phyloP scores from a whole-genome alignment of 2,113 vertebrate genomes.

The Chlamydotis undulata region DNA sequence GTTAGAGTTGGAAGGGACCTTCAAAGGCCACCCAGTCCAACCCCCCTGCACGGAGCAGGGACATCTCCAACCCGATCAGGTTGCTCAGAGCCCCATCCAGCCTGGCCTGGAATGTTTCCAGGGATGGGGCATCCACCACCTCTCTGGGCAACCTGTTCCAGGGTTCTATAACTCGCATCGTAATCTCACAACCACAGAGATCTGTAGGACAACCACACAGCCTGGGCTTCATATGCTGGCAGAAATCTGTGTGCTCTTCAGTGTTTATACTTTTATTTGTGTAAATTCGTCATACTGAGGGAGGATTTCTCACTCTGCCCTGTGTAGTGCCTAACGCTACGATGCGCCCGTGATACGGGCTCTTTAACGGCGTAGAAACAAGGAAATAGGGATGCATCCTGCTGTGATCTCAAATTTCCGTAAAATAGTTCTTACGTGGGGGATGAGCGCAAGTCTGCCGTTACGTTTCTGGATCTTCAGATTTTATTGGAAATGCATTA shows the following conservation, averaged over 20 bases:
- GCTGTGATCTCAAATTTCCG: constrained; percentile 12
- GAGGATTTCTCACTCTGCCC: background rate
- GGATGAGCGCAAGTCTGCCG: background rate
- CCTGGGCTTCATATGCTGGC: background rate
- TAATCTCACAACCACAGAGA: background rate
- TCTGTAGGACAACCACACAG: background rate
- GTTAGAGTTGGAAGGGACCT: too few relatives aligned
- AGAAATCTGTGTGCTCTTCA: background rate
- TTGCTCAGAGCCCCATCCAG: too few relatives aligned
- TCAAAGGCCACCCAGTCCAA: too few relatives aligned
- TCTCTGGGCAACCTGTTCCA: too few relatives aligned
- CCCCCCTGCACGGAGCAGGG: too few relatives aligned
- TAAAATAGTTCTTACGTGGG: background rate
- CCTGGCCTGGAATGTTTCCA: too few relatives aligned
- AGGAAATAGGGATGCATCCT: background rate
- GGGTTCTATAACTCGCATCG: too few relatives aligned
- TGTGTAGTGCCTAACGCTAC: background rate
- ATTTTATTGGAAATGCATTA: background rate
- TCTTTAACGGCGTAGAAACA: background rate
- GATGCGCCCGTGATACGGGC: background rate
- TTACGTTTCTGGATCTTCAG: background rate
- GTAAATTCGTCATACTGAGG: background rate
- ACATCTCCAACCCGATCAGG: too few relatives aligned
- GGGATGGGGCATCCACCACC: too few relatives aligned
- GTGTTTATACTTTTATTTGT: background rate